Evolutionary conservation across 1,140 invertebrate genomes (phyloP), one percentile per base, ranked within the genome.

Genomic region (Reticulitermes speratus): DNA sequence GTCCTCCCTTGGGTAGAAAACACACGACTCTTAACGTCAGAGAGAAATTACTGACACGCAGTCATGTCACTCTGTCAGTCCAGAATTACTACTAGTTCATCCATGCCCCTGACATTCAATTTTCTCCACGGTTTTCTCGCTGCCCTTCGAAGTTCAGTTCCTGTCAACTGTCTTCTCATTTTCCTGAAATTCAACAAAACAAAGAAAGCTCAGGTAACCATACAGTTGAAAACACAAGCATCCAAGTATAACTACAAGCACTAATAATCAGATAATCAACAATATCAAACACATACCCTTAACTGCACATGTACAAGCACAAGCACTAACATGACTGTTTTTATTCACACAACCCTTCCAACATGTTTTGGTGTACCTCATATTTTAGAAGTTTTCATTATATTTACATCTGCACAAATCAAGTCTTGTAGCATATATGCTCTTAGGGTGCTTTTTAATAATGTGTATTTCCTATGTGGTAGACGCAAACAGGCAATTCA

Each of bases 61-160:
- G n/a, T 84, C 45, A 52, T 52, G 44, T 84, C 85, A 86, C 30
- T 86, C 45, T 86, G 87, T 88, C 88, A 89, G 88, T 88, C 87
- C 82, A 89, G 87, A 83, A 88, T 86, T 21, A 89, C 87, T 9
- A 88, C 87, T 84, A 90, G 82, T 45, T 88, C 88, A 44, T 89
- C 88, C 86, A 91, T 89, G 75, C 90, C 89, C 86, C 92, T 91
- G 14, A 90, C 89, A 87, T 92, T 92, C 89, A 96, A 91, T 90
- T 94, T 93, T 89, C 96, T 94, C 96, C 97, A 98, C 12, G 97
- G 98, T 89, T 98, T 97, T 84, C 98, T 95, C 44, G 97, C 97
- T 59, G 97, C 96, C 89, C 97, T 93, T 89, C 97, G 93, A 89
- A 98, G 92, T 90, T 98, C 97, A 86, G 94, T 92, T 86, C 94